Evolutionary conservation across 2,113 vertebrate species (phyloP).

Genomic region (Baryphthengus martii): DNA sequence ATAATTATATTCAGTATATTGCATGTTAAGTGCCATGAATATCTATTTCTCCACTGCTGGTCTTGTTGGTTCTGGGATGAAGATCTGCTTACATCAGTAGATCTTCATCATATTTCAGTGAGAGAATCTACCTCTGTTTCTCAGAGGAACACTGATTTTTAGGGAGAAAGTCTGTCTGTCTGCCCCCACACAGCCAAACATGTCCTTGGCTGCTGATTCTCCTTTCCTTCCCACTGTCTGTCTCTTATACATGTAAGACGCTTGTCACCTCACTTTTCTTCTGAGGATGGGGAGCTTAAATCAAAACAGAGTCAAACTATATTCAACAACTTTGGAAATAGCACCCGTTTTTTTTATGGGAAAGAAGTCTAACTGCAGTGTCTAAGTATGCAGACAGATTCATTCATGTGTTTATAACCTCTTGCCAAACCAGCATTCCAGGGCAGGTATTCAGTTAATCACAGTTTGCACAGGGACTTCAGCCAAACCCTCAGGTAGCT

Average conservation of each 20-base stretch:
- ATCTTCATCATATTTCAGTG: not conserved
- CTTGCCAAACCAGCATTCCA: slow-evolving; percentile 82
- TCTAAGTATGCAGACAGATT: slow-evolving; percentile 67
- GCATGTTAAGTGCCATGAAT: not conserved
- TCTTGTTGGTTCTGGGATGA: not conserved
- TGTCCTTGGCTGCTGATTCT: not conserved
- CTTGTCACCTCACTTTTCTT: not conserved
- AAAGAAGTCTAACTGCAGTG: slow-evolving; percentile 48
- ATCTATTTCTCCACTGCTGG: not conserved
- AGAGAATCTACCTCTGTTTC: not conserved
- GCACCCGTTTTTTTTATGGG: not conserved
- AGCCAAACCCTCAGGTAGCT: slow-evolving; percentile 76
- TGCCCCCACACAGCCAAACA: not conserved
- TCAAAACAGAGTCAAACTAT: not conserved
- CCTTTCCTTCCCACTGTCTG: not conserved
- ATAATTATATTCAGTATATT: not conserved
- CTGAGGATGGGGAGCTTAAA: not conserved
- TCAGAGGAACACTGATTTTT: not conserved
- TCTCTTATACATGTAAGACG: not conserved
- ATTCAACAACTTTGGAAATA: not conserved
- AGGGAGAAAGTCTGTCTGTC: not conserved
- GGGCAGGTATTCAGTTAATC: slow-evolving; percentile 81
- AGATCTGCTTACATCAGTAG: not conserved
- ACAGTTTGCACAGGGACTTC: slow-evolving; percentile 66
- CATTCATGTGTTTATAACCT: slow-evolving; percentile 55